Conservation (phyloP, 1,140 invertebrate genomes). For the Psilanteris sp. region DNA sequence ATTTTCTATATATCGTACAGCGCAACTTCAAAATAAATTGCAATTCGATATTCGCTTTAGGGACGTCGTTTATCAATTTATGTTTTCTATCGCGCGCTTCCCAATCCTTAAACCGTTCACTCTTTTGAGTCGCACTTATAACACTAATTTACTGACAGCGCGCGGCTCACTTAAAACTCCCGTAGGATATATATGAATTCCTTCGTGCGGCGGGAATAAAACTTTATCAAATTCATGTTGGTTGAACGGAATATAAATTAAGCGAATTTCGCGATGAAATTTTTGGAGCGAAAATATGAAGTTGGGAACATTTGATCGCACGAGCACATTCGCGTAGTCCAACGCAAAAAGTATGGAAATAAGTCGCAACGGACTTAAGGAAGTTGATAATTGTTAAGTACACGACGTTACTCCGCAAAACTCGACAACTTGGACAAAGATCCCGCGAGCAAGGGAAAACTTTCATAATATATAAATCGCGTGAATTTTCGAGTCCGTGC, state of each 20-base stretch:
- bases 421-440: conserved; percentile 24
- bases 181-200: no score
- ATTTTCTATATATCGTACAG: no score
- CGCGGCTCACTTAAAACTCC: no score
- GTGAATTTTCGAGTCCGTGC: conserved; percentile 7
- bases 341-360: conserved; percentile 8
- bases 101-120: no score
- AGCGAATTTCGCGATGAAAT: conserved; percentile 2
- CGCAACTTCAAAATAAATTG: no score
- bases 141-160: no score
- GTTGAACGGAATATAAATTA: conserved; percentile 21
- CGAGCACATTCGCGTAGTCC: conserved; percentile 1
- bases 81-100: no score
- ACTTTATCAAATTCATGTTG: no score
- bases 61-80: no score
- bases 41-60: no score
- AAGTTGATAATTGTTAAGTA: conserved; percentile 54
- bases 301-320: not conserved
- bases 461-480: conserved; percentile 4
- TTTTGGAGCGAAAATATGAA: conserved; percentile 24
- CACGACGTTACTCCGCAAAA: conserved; percentile 17
- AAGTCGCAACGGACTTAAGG: conserved; percentile 12
- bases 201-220: no score
- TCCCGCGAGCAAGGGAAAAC: conserved; percentile 8
- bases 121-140: no score